Base-by-base conservation (phyloP, 1,140 invertebrate species). In the Zaprionus taronus region DNA sequence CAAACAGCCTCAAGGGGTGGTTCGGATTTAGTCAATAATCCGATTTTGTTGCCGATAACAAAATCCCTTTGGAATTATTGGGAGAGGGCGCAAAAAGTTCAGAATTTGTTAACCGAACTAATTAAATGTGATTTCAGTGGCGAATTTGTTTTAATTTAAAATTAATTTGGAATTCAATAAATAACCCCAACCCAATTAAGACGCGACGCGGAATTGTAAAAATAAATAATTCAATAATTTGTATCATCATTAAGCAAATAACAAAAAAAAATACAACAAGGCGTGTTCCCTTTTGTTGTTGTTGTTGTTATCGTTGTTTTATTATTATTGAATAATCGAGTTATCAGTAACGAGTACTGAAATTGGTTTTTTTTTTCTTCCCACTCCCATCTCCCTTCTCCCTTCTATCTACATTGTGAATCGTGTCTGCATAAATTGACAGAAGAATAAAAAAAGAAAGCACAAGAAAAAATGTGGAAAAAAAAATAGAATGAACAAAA, bases 41-140 rank as follows among this genome's bases (percentile, higher is more conserved):
- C 38, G 12, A 9, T 61, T 61, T 38, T 17, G 56, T 15, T 47
- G 15, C n/a, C 5, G 14, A n/a, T 47, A 17, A 5, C 53, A 7
- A 24, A 51, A n/a, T 28, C 6, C 53, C 26, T n/a, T n/a, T 17
- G n/a, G 36, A 55, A 26, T 41, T 22, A 41, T 60, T 31, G 17
- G 41, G 5, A n/a, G 41, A 7, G n/a, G 41, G 38, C 34, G 26
- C 22, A 57, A 61, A 72, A 67, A 72, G 34, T 36, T 62, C 44
- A 22, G 44, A 60, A 75, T 57, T 71, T 68, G 60, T 61, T 76
- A 79, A 79, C 72, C 67, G 20, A 81, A 81, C 79, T 81, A 81
- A 79, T 81, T 81, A 81, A 81, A 69, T 79, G 79, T 81, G 79
- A 81, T 81, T 81, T 79, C 77, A 79, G 79, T 77, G 68, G 79